A percentile compares a stretch with the other conserved stretches of the same genome.
phyloP scores from a whole-genome alignment of 2,113 vertebrate genomes.

The Phrynocephalus versicolor region DNA sequence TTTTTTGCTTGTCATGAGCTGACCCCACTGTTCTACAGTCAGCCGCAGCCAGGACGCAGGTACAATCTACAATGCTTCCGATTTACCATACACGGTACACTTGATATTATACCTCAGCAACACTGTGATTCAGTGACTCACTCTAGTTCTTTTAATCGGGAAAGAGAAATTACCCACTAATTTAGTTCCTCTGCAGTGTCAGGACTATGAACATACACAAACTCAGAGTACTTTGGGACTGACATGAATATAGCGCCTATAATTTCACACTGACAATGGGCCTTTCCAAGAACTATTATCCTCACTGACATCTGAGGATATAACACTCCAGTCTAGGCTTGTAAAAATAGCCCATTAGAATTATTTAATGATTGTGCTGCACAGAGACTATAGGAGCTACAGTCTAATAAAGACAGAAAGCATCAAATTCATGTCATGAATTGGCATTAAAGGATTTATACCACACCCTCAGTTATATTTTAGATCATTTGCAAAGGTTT shows the following conservation, averaged over 20 bases:
- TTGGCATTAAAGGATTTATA: conserved; percentile 1
- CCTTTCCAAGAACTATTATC: neutral
- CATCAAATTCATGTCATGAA: neutral
- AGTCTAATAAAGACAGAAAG: neutral
- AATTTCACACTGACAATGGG: neutral
- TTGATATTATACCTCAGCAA: neutral
- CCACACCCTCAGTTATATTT: neutral
- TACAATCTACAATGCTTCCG: neutral
- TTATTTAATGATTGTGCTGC: neutral
- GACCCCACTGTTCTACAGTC: neutral
- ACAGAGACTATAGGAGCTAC: neutral
- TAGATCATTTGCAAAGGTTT: neutral
- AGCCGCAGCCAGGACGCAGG: neutral
- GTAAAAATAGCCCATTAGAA: neutral
- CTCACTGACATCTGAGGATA: neutral
- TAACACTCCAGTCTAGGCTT: neutral
- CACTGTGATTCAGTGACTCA: neutral
- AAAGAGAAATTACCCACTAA: neutral
- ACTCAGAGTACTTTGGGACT: neutral
- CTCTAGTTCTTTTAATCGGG: neutral
- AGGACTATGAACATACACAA: neutral
- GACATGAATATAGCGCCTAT: neutral
- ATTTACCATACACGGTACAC: neutral
- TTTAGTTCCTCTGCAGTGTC: neutral
- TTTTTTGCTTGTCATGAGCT: neutral